Evolutionary conservation across 2,113 vertebrate genomes (phyloP), one percentile per base, ranked within the genome.

Genomic region (Elachura formosa): DNA sequence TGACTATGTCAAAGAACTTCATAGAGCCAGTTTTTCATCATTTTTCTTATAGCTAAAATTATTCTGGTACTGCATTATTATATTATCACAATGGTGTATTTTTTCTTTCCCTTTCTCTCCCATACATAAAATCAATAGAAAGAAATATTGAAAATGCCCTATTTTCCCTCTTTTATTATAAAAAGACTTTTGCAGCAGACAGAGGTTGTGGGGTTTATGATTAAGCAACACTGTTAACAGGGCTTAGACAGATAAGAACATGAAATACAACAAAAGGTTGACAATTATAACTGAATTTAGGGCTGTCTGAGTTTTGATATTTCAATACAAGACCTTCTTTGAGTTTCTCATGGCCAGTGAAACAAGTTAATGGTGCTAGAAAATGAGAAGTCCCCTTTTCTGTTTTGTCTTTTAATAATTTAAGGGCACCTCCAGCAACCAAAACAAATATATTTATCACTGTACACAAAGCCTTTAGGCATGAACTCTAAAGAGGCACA

Each of bases 391-490:
- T 36, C 23, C 43, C 43, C n/a, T 93, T 77, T 91, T 78, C 66
- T 86, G 29, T 68, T 96, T 88, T 69, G 77, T 92, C 66, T 96
- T 92, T 97, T 85, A 97, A 97, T 96, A 97, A 97, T 97, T 96
- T 95, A 97, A 95, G 77, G 90, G 67, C 68, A 94, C 68, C 80
- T 95, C 78, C 71, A 94, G 90, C 62, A 78, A 96, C 89, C 34
- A 95, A 96, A 96, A 94, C 92, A 96, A 96, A 97, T 92, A 77
- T 94, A 96, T 97, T 96, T 96, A 90, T 97, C 95, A 97, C 76
- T 1, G 5, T 67, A 91, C 83, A 85, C 92, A 90, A 93, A 96
- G 91, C 95, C 94, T 96, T 89, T 95, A 91, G 96, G 95, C 84
- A 0, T 83, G 78, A 87, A 52, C 67, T 85, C 81, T 75, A 48